Base-by-base conservation (phyloP, 2,113 vertebrate species). In the Malurus elegans region DNA sequence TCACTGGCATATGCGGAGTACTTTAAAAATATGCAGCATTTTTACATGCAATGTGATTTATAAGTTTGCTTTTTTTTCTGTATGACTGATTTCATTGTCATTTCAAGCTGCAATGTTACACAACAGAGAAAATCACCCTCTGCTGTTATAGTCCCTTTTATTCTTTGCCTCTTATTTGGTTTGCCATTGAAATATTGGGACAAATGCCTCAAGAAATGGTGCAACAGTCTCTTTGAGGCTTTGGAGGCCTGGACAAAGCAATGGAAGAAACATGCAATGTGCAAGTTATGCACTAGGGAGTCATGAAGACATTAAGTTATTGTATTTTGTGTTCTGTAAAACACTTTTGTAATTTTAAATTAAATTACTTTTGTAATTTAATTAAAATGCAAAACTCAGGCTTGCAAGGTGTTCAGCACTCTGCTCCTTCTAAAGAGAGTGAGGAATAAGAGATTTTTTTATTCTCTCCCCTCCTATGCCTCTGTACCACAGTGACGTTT, bases 41-140 rank as follows among this genome's bases (percentile, higher is more conserved):
- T 96, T 93, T 78, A 76, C 25, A 88, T 74, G 67, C n/a, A 60
- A 14, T 78, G 70, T 86, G 86, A 92, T 95, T 96, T 93, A 83
- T 74, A 93, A 66, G 67, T 58, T 83, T 70, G 32, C 51, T n/a
- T 94, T 86, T 94, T 92, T 92, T 93, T 74, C 79, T 70, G 72
- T 92, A 67, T 84, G 72, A 93, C 69, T 86, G 80, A 79, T 95
- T 94, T 80, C 8, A 88, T 93, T 96, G 80, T 80, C 58, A 80
- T 90, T 95, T 97, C 95, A 96, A 95, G 86, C 94, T 97, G 92
- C 88, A 88, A 86, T 93, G 75, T 96, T 97, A 90, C 92, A 90
- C 92, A 96, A 97, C 88, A 80, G 79, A 86, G 38, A 96, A 79
- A 92, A 74, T 93, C 86, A 84, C 51, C 60, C 94, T 92, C 91